Evolutionary conservation across 1,140 invertebrate genomes (phyloP).

Genomic region (Diorhabda carinulata): DNA sequence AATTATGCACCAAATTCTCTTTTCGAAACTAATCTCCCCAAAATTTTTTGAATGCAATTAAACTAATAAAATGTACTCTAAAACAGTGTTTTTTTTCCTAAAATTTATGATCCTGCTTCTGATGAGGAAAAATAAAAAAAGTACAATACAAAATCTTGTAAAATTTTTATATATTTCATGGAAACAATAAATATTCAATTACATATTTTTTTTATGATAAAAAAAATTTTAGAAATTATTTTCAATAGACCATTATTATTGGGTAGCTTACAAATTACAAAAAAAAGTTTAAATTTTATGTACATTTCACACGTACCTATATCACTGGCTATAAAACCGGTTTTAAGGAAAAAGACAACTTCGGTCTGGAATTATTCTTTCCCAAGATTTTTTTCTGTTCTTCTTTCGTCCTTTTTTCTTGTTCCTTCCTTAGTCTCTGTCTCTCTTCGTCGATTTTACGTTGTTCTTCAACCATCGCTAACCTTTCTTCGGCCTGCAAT

Average conservation of each 20-base stretch:
- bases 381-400: slow-evolving; percentile 96
- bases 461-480: slow-evolving; percentile 95
- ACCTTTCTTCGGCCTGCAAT: slow-evolving; percentile 87
- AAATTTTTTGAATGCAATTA: no score
- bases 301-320: slow-evolving; percentile 3
- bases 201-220: not conserved
- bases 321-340: slow-evolving; percentile 52
- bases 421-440: slow-evolving; percentile 86
- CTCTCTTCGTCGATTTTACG: slow-evolving; percentile 92
- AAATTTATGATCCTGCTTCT: no score
- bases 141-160: no score
- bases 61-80: no score
- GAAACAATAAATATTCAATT: not conserved
- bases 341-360: slow-evolving; percentile 88
- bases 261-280: no score
- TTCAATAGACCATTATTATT: no score
- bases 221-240: no score
- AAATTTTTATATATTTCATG: not conserved
- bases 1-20: no score
- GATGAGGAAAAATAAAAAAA: no score
- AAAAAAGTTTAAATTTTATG: no score
- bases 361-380: slow-evolving; percentile 94
- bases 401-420: slow-evolving; percentile 86
- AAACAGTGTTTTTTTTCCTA: no score
- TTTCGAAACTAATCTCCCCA: no score